These are phyloP conservation scores for Salvelinus fontinalis DNA, from an alignment of 2,113 vertebrate genomes.

Conservation along the genomic window DNA sequence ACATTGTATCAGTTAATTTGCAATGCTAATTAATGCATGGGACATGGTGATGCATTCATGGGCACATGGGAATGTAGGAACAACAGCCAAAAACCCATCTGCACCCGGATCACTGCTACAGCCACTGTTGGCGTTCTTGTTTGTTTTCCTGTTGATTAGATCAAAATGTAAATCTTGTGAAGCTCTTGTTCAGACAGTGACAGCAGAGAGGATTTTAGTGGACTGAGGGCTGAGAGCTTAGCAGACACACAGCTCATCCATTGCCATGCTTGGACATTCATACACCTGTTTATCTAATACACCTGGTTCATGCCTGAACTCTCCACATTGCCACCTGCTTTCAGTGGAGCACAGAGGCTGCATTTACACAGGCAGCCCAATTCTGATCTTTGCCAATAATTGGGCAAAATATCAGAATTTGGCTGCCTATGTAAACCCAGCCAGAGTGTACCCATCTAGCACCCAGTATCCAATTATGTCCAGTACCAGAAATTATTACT, in stretches of 20 bases:
- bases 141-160: neutral
- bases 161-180: neutral
- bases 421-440: neutral
- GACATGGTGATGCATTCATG: neutral
- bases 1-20: neutral
- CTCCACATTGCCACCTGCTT: neutral
- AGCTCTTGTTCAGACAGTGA: neutral
- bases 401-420: no score
- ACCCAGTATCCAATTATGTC: no score
- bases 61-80: neutral
- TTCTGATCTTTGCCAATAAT: no score
- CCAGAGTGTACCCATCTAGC: neutral
- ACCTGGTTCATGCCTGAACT: neutral
- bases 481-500: neutral
- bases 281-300: neutral
- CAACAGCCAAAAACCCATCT: neutral
- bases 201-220: neutral
- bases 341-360: neutral
- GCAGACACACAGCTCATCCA: neutral
- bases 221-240: neutral
- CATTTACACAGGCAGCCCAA: no score
- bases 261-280: neutral
- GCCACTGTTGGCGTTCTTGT: neutral
- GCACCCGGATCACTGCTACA: neutral
- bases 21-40: neutral